These are phyloP conservation scores for Synergus gifuensis DNA, from an alignment of 2,888 invertebrate genomes.

Conservation along the genomic window DNA sequence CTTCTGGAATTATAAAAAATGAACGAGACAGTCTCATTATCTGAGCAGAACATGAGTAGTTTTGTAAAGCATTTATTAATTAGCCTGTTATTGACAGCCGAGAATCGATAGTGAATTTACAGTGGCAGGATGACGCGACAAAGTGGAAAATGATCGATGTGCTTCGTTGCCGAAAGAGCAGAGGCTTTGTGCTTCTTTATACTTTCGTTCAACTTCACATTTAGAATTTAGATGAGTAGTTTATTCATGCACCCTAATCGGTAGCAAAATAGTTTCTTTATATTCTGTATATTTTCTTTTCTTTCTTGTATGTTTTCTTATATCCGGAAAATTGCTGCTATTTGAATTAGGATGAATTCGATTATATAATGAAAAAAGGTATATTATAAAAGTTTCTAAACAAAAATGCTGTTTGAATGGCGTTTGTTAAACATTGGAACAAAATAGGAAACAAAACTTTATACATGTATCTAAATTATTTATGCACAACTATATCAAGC, in stretches of 20 bases:
- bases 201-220: slow-evolving; percentile 4
- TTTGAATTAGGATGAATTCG: too few relatives aligned
- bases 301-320: background rate
- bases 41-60: slow-evolving; percentile 34
- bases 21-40: background rate
- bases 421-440: background rate
- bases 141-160: slow-evolving; percentile 71
- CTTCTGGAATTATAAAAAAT: slow-evolving; percentile 8
- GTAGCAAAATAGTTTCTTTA: background rate
- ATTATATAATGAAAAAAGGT: too few relatives aligned
- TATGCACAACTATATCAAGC: background rate
- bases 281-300: background rate
- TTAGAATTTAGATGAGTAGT: slow-evolving; percentile 1
- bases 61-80: slow-evolving; percentile 59
- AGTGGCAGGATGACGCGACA: slow-evolving; percentile 67
- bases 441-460: background rate
- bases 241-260: slow-evolving; percentile 11
- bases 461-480: background rate
- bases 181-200: background rate
- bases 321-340: too few relatives aligned
- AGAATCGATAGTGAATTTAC: slow-evolving; percentile 64
- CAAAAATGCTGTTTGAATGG: background rate
- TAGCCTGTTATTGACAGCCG: slow-evolving; percentile 56
- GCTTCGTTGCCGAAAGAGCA: slow-evolving; percentile 45
- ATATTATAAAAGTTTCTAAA: too few relatives aligned